Percentiles rank a stretch among this genome's conserved stretches.
Evolutionary conservation across 1,140 invertebrate genomes (phyloP).

Genomic region (Drosophila yakuba): DNA sequence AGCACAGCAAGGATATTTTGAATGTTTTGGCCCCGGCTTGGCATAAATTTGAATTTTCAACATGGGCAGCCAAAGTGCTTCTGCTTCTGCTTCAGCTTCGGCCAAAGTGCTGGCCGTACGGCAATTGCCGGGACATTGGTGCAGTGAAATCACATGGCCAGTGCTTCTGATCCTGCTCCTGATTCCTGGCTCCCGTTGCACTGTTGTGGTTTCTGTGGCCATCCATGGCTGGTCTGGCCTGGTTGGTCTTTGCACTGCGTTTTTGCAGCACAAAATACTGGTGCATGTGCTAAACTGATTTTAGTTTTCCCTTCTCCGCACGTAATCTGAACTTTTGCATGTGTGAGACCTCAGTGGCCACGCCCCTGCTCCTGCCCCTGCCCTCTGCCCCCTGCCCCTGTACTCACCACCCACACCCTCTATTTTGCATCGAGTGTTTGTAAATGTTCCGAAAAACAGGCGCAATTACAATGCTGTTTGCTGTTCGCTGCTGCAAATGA

Average conservation of each 20-base stretch:
- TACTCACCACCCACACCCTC: neutral
- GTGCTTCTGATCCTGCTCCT: constrained; percentile 15
- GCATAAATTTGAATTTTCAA: constrained; percentile 80
- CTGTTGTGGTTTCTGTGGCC: constrained; percentile 55
- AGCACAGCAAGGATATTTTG: constrained; percentile 27
- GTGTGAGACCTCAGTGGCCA: constrained; percentile 50
- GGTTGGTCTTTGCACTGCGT: constrained; percentile 20
- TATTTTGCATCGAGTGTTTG: constrained; percentile 29
- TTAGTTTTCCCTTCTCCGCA: constrained; percentile 51
- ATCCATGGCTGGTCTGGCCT: constrained; percentile 25
- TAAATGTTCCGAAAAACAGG: constrained; percentile 52
- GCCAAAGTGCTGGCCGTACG: neutral
- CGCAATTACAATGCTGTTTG: constrained; percentile 77
- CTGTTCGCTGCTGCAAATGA: constrained; percentile 71
- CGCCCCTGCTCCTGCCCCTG: constrained; percentile 11
- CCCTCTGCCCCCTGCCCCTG: neutral
- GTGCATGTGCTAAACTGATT: constrained; percentile 71
- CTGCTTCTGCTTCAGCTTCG: neutral
- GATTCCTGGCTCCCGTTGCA: constrained; percentile 23
- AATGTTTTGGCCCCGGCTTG: constrained; percentile 47
- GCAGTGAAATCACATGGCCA: constrained; percentile 30
- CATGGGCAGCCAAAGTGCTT: constrained; percentile 35
- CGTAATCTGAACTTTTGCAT: constrained; percentile 70
- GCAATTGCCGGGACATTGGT: constrained; percentile 48
- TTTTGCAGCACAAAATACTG: constrained; percentile 28